Percentiles rank a stretch among this genome's conserved stretches.
Conservation (phyloP, 2,113 vertebrate species). For the Engystomops pustulosus region DNA sequence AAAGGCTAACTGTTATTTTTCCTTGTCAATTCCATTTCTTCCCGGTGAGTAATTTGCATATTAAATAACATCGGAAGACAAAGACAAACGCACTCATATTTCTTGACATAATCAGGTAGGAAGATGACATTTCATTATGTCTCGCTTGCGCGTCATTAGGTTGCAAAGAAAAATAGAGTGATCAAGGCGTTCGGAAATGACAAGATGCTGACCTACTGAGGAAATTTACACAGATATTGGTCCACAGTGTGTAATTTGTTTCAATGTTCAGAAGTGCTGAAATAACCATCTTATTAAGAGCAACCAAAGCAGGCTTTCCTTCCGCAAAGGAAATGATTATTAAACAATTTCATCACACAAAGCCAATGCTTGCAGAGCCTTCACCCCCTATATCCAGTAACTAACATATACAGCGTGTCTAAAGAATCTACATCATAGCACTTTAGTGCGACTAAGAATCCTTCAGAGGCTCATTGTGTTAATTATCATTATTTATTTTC, state of each 20-base stretch:
- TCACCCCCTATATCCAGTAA: background rate
- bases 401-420: background rate
- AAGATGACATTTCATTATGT: conserved; percentile 51
- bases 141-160: conserved; percentile 37
- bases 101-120: conserved; percentile 48
- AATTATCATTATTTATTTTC: conserved; percentile 48
- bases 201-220: conserved; percentile 50
- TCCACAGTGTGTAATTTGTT: conserved; percentile 41
- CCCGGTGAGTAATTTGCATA: conserved; percentile 36
- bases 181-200: conserved; percentile 24
- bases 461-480: conserved; percentile 11
- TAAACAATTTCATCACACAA: conserved; percentile 12
- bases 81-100: conserved; percentile 25
- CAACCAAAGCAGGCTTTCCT: background rate
- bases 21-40: background rate
- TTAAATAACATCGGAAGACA: conserved; percentile 23
- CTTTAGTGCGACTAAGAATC: background rate
- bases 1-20: conserved; percentile 30
- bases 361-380: conserved; percentile 8
- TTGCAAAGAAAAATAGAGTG: conserved; percentile 29
- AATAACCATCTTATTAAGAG: conserved; percentile 46
- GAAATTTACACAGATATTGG: conserved; percentile 48
- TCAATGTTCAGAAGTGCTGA: conserved; percentile 1
- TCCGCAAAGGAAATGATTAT: conserved; percentile 28
- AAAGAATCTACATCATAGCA: background rate